Evolutionary conservation across 2,113 vertebrate species (phyloP).

Genomic region (Lates calcarifer): DNA sequence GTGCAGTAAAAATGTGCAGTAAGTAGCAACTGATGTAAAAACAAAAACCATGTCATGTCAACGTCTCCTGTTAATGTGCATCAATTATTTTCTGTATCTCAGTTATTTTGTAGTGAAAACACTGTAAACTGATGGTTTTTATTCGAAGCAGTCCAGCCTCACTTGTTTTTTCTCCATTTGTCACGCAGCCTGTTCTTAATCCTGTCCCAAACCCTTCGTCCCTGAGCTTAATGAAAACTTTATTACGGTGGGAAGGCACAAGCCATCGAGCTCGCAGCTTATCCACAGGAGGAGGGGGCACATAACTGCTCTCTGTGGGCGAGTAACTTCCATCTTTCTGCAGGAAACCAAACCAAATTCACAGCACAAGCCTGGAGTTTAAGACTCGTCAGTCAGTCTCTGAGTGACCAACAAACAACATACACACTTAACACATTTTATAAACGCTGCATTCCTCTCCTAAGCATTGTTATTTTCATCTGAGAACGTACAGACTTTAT

Average conservation of each 20-base stretch:
- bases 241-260: conserved; percentile 4
- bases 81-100: too few relatives aligned
- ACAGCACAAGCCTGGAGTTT: too few relatives aligned
- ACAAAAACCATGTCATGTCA: too few relatives aligned
- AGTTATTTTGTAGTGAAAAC: background rate
- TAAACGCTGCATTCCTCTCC: background rate
- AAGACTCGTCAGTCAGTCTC: too few relatives aligned
- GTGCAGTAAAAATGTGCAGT: background rate
- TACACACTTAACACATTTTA: background rate
- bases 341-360: conserved; percentile 13
- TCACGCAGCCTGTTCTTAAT: too few relatives aligned
- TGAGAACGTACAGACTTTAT: background rate
- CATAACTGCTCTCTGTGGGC: conserved; percentile 10
- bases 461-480: background rate
- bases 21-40: background rate
- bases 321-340: conserved; percentile 15
- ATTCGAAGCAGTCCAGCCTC: too few relatives aligned
- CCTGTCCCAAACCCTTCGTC: background rate
- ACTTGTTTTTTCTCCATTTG: background rate
- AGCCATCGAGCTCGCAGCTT: background rate
- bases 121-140: too few relatives aligned
- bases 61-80: too few relatives aligned
- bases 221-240: conserved; percentile 10
- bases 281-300: conserved; percentile 15
- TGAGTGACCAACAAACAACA: too few relatives aligned